Evolutionary conservation across 2,113 vertebrate genomes (phyloP).

Genomic region (Meles meles): DNA sequence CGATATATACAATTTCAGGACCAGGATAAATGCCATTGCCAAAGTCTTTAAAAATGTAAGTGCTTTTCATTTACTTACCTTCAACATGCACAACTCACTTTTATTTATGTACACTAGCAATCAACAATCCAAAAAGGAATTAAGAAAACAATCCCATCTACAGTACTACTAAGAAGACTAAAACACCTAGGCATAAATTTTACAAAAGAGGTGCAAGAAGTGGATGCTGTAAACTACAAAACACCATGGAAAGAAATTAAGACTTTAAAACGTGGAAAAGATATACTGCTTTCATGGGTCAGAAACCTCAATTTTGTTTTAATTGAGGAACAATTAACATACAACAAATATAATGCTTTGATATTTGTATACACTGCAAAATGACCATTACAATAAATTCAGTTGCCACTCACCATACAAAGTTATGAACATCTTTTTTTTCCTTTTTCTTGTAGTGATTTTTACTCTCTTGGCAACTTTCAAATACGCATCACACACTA

Average conservation of each 20-base stretch:
- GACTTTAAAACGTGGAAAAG: not conserved
- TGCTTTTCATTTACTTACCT: not conserved
- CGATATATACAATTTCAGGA: not conserved
- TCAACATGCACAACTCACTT: not conserved
- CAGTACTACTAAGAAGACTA: not conserved
- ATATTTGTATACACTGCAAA: not conserved
- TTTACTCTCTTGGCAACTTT: not conserved
- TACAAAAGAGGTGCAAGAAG: not conserved
- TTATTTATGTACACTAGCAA: not conserved
- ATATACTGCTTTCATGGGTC: not conserved
- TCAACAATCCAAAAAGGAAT: not conserved
- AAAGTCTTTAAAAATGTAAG: not conserved
- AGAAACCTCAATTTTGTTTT: not conserved
- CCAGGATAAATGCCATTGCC: not conserved
- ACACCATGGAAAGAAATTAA: not conserved
- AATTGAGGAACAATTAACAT: not conserved
- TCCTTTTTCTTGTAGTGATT: not conserved
- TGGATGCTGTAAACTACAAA: not conserved
- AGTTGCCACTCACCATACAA: not conserved
- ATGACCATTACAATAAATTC: not conserved
- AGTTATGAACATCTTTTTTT: not conserved
- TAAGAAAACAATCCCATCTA: not conserved
- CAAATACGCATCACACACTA: not conserved
- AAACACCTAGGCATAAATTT: not conserved
- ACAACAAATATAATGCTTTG: not conserved